phyloP scores from a whole-genome alignment of 2,888 invertebrate species.

The Yponomeuta sedellus region DNA sequence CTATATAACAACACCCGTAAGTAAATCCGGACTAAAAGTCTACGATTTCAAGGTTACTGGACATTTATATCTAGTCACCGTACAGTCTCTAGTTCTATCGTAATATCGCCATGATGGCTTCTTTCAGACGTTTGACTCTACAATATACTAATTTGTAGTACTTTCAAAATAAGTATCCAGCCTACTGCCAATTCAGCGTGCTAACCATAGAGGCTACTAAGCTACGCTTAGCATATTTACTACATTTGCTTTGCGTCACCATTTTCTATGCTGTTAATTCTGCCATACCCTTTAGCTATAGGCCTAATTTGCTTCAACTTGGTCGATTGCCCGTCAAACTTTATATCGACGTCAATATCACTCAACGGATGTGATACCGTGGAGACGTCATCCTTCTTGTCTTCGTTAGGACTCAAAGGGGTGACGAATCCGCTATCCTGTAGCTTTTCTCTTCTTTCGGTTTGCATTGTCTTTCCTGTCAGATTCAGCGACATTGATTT shows the following conservation, averaged over 20 bases:
- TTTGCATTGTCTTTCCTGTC: slow-evolving; percentile 33
- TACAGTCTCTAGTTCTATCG: too few species aligned
- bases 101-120: too few species aligned
- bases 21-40: too few species aligned
- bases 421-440: slow-evolving; percentile 81
- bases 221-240: not conserved
- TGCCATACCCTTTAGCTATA: not conserved
- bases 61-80: too few species aligned
- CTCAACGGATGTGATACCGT: slow-evolving; percentile 83
- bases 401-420: slow-evolving; percentile 74
- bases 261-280: slow-evolving; percentile 5
- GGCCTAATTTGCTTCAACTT: slow-evolving; percentile 86
- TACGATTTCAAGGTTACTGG: too few species aligned
- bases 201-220: too few species aligned
- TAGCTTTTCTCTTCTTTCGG: slow-evolving; percentile 27
- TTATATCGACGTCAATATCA: slow-evolving; percentile 86
- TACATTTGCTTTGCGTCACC: not conserved
- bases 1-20: too few species aligned
- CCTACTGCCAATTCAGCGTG: too few species aligned
- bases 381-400: slow-evolving; percentile 55
- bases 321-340: slow-evolving; percentile 85
- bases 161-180: too few species aligned
- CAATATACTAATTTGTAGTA: too few species aligned
- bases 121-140: too few species aligned
- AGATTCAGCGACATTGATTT: slow-evolving; percentile 60